Percentiles rank a stretch among this genome's conserved stretches.
Conservation (phyloP, 2,888 invertebrate genomes). For the Argyra leucocephala region DNA sequence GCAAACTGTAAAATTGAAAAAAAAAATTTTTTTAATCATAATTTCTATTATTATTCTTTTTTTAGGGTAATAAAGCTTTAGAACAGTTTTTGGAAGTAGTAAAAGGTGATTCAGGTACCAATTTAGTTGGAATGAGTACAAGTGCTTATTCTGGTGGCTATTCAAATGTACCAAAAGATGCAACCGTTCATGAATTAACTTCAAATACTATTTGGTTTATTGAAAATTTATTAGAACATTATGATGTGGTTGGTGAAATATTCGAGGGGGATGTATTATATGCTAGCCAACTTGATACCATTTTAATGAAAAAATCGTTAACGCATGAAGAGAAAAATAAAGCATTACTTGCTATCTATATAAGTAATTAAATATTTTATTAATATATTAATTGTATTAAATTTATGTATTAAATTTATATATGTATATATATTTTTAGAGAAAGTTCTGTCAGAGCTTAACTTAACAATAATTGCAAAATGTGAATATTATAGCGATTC, state of each 20-base stretch:
- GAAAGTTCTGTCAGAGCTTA: slow-evolving; percentile 81
- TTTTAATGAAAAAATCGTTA: slow-evolving; percentile 44
- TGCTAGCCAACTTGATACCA: slow-evolving; percentile 46
- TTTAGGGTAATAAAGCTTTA: slow-evolving; percentile 74
- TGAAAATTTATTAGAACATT: slow-evolving; percentile 72
- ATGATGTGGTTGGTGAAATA: slow-evolving; percentile 60
- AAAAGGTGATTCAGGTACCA: slow-evolving; percentile 62
- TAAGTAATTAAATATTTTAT: slow-evolving; percentile 53
- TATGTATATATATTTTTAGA: slow-evolving; percentile 49
- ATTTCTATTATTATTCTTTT: slow-evolving; percentile 21
- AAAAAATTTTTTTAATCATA: slow-evolving; percentile 15
- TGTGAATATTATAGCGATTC: slow-evolving; percentile 84
- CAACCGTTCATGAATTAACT: slow-evolving; percentile 94
- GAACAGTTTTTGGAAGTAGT: slow-evolving; percentile 90
- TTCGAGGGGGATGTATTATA: slow-evolving; percentile 53
- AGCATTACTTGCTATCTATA: slow-evolving; percentile 66
- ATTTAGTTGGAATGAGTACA: slow-evolving; percentile 50
- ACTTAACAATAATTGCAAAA: slow-evolving; percentile 78
- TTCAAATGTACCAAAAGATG: slow-evolving; percentile 68
- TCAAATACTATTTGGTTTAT: slow-evolving; percentile 88
- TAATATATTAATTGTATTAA: background rate
- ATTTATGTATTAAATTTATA: background rate
- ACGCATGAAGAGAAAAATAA: slow-evolving; percentile 49
- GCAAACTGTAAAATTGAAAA: slow-evolving; percentile 51
- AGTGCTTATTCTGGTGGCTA: slow-evolving; percentile 32